Base-by-base conservation (phyloP, 2,797 vertebrate genomes). In the Aldrovandia affinis region DNA sequence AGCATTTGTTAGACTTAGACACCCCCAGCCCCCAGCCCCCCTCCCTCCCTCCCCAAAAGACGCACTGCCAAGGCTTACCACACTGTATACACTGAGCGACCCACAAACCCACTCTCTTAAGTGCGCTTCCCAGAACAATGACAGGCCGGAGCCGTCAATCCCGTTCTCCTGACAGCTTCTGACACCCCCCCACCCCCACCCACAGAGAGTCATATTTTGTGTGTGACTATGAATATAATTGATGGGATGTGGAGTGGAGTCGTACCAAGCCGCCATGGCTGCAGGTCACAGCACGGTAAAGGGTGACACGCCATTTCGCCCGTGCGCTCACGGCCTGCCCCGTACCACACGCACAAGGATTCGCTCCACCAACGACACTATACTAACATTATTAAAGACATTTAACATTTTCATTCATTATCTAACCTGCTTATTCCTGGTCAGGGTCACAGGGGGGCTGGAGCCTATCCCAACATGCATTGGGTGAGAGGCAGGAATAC, bases 101-200 rank as follows among this genome's bases (percentile, higher is more conserved):
- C 93, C 92, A 85, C 93, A 94, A 92, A 90, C 84, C 86, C 89
- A 91, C 90, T 89, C 89, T 91, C 81, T 6, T 91, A 88, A 87
- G 86, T 91, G 89, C 86, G 89, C 89, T 95, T 95, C 91, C 91
- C 93, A 93, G 92, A 94, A 93, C 88, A 90, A 89, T 89, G 86
- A 89, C 88, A 86, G 90, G 89, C 85, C 88, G 88, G 86, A 93
- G 92, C 90, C 91, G 87, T 91, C 91, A 90, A 88, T 91, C 90
- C 91, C 89, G 84, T n/a, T 86, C 85, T 86, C 77, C 68, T 33
- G 80, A 83, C 89, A 89, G 90, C 85, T 39, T 70, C 88, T 90
- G 91, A 86, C 92, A 92, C 90, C 92, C 89, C 75, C 79, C 61
- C 86, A n/a, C n/a, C n/a, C n/a, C n/a, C n/a, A n/a, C n/a, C n/a